Evolutionary conservation across 2,888 invertebrate genomes (phyloP).

Genomic region (Homarus gammarus): DNA sequence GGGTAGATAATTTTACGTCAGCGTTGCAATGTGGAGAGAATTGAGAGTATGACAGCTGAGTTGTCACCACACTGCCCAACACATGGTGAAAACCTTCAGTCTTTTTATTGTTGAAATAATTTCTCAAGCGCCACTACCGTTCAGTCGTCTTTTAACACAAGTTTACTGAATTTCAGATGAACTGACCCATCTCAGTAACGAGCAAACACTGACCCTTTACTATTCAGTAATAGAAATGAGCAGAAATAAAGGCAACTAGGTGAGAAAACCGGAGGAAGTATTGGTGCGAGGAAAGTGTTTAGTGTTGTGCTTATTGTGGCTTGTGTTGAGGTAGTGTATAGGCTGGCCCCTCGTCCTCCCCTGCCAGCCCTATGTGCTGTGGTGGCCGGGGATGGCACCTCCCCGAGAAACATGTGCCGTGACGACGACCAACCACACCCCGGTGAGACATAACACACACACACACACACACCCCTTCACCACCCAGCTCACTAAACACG

Average conservation of each 20-base stretch:
- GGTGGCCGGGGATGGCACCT: conserved; percentile 54
- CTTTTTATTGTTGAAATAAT: background rate
- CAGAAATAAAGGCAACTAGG: conserved; percentile 1
- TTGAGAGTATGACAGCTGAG: background rate
- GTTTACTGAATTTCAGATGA: conserved; percentile 16
- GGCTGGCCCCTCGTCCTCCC: conserved; percentile 34
- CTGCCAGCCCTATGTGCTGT: conserved; percentile 41
- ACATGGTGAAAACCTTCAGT: background rate
- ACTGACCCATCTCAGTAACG: background rate
- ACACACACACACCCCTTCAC: no score
- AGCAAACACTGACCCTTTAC: background rate
- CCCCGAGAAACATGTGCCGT: conserved; percentile 61
- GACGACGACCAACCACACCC: conserved; percentile 59
- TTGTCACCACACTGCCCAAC: background rate
- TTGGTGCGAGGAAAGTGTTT: conserved; percentile 8
- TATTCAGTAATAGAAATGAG: conserved; percentile 1
- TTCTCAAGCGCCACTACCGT: background rate
- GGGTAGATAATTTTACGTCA: background rate
- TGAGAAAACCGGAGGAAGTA: background rate
- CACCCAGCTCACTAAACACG: no score
- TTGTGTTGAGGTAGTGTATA: conserved; percentile 14
- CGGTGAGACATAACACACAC: conserved; percentile 44
- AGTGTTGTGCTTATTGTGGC: background rate
- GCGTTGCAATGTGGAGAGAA: background rate
- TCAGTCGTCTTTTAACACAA: background rate